Conservation (phyloP, 1,140 invertebrate genomes). For the Hirudo medicinalis region DNA sequence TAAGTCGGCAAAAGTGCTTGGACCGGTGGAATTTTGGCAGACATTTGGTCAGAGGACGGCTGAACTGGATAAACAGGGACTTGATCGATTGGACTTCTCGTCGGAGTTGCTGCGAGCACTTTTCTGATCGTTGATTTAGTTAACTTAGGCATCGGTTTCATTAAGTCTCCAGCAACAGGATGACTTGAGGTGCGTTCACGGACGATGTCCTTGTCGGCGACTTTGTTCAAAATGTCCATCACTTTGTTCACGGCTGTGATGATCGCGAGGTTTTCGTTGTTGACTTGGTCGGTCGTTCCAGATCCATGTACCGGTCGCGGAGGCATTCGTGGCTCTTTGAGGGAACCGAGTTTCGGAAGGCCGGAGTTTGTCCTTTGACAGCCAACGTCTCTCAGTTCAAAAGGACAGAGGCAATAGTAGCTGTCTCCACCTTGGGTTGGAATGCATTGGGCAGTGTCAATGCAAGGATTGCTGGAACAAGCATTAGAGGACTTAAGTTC, state of each 20-base stretch:
- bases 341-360: neutral
- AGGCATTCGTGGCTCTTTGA: neutral
- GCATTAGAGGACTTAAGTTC: neutral
- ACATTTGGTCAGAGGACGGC: too few species aligned
- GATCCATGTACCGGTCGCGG: neutral
- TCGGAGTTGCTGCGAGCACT: too few species aligned
- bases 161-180: too few species aligned
- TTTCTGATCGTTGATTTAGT: too few species aligned
- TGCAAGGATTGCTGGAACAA: conserved; percentile 2
- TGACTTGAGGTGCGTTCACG: too few species aligned
- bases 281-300: neutral
- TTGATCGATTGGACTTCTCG: too few species aligned
- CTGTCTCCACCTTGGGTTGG: neutral
- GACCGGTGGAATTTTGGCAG: too few species aligned
- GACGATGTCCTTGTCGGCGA: too few species aligned
- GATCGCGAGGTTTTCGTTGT: neutral
- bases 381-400: neutral
- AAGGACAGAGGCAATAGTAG: conserved; percentile 1
- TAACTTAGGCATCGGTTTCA: too few species aligned
- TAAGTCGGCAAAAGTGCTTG: too few species aligned
- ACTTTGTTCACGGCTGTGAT: neutral
- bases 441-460: neutral
- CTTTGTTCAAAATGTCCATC: too few species aligned
- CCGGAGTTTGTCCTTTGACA: neutral
- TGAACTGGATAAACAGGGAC: too few species aligned